A percentile compares a stretch with the other conserved stretches of the same genome.
Evolutionary conservation across 2,888 invertebrate genomes (phyloP).

Genomic region (Myopa testacea): DNA sequence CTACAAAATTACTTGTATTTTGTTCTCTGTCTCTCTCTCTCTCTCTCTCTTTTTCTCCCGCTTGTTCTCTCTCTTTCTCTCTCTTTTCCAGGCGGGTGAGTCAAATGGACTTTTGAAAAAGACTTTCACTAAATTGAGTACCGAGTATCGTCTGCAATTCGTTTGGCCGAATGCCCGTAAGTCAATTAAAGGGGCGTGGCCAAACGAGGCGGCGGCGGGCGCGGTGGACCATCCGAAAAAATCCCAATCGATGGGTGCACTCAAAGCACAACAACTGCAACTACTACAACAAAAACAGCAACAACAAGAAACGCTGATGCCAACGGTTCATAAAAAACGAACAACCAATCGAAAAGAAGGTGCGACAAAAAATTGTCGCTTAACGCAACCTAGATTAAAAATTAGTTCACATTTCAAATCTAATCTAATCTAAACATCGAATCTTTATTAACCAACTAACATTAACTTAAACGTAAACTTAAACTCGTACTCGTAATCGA

Average conservation of each 20-base stretch:
- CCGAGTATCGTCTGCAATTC: constrained; percentile 90
- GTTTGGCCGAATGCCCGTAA: constrained; percentile 80
- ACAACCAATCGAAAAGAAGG: constrained; percentile 70
- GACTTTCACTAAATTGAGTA: constrained; percentile 80
- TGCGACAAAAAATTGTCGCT: constrained; percentile 69
- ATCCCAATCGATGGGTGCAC: constrained; percentile 88
- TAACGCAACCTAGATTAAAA: constrained; percentile 50
- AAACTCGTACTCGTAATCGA: background rate
- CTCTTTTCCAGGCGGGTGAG: constrained; percentile 71
- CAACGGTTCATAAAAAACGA: constrained; percentile 78
- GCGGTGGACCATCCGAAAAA: constrained; percentile 76
- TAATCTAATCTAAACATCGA: background rate
- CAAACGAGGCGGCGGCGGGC: constrained; percentile 72
- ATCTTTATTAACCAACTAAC: background rate
- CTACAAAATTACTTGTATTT: constrained; percentile 43
- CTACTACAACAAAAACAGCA: constrained; percentile 46
- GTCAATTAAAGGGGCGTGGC: constrained; percentile 66
- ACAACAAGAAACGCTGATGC: constrained; percentile 64
- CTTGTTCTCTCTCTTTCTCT: constrained; percentile 43
- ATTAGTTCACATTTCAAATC: constrained; percentile 26
- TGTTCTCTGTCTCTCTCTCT: constrained; percentile 41
- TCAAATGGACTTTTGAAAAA: constrained; percentile 79
- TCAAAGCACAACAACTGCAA: constrained; percentile 73
- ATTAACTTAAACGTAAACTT: background rate
- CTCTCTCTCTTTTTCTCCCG: constrained; percentile 41